Evolutionary conservation across 2,113 vertebrate genomes (phyloP).

Genomic region (Rynchops niger): DNA sequence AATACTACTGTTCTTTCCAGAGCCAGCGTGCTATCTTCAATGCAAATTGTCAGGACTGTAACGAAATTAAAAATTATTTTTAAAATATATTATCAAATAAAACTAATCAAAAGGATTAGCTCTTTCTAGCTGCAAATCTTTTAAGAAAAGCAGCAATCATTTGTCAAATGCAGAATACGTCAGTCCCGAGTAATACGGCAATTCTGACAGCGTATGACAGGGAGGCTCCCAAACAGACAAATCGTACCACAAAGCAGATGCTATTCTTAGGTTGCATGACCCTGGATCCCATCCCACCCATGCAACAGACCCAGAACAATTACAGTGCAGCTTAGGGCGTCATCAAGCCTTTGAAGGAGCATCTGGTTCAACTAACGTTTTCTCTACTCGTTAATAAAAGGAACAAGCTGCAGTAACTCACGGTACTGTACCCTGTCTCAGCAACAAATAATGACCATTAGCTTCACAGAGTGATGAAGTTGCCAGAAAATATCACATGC

Average conservation of each 20-base stretch:
- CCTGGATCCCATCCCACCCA: background rate
- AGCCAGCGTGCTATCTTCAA: background rate
- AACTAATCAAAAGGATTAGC: background rate
- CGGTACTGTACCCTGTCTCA: background rate
- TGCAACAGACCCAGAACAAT: background rate
- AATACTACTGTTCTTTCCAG: background rate
- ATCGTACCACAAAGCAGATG: background rate
- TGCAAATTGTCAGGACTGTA: background rate
- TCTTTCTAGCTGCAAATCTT: background rate
- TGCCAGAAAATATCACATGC: slow-evolving; percentile 45
- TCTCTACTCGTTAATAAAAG: slow-evolving; percentile 32
- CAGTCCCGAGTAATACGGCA: background rate
- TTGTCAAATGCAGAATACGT: background rate
- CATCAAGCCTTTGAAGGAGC: background rate
- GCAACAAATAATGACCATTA: slow-evolving; percentile 41
- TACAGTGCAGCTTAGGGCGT: background rate
- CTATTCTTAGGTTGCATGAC: background rate
- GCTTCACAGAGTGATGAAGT: background rate
- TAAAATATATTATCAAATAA: background rate
- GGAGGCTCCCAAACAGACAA: background rate
- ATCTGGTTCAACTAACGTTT: slow-evolving; percentile 14
- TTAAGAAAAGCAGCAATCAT: background rate
- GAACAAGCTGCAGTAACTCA: slow-evolving; percentile 50
- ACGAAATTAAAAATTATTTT: background rate
- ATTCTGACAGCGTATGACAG: background rate